These are phyloP conservation scores for Ptychodera flava DNA, from an alignment of 35 echinoderm and acorn worm species.

Conservation along the genomic window DNA sequence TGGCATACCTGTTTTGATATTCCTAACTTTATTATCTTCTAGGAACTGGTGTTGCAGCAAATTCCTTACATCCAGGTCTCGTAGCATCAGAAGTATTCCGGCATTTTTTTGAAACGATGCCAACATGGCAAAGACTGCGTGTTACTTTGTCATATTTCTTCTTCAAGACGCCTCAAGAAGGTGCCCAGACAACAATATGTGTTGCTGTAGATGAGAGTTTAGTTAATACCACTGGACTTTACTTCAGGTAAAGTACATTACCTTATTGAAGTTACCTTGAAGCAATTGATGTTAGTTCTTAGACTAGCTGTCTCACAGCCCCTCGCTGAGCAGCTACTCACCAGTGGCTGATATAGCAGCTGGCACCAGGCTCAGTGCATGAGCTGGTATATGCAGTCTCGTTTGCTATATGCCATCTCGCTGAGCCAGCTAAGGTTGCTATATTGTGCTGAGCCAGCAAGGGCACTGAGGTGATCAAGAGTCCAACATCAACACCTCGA, in stretches of 20 bases:
- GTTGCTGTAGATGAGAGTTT: slow-evolving; percentile 55
- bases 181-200: slow-evolving; percentile 70
- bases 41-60: slow-evolving; percentile 72
- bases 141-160: slow-evolving; percentile 7
- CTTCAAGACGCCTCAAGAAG: slow-evolving; percentile 42
- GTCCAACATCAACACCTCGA: too few relatives aligned
- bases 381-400: too few relatives aligned
- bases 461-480: too few relatives aligned
- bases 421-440: too few relatives aligned
- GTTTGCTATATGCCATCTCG: too few relatives aligned
- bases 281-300: too few relatives aligned
- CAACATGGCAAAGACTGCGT: neutral
- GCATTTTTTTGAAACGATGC: slow-evolving; percentile 9
- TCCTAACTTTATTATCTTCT: too few relatives aligned
- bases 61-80: slow-evolving; percentile 59
- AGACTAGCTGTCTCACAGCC: neutral
- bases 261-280: too few relatives aligned
- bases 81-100: slow-evolving; percentile 62
- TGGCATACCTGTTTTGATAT: too few relatives aligned
- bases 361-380: neutral
- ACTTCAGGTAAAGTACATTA: slow-evolving; percentile 63
- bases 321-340: neutral
- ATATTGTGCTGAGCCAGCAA: too few relatives aligned
- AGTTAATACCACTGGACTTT: slow-evolving; percentile 33
- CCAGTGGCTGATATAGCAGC: neutral